Evolutionary conservation across 2,888 invertebrate species (phyloP).

Genomic region (Thumatha senex): DNA sequence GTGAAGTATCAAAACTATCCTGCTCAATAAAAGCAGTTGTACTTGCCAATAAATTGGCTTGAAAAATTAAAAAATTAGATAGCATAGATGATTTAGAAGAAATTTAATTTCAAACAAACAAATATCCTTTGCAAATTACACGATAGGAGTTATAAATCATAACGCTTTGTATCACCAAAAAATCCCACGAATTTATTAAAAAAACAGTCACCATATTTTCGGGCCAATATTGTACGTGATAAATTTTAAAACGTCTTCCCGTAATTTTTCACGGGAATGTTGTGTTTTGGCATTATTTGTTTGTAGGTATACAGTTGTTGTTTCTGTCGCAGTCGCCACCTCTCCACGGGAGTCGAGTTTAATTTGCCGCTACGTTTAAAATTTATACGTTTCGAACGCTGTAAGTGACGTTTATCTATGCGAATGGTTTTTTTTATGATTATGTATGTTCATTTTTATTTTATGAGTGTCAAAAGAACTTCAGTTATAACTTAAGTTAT

Average conservation of each 20-base stretch:
- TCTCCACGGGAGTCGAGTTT: conserved; percentile 57
- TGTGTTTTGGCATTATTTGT: conserved; percentile 55
- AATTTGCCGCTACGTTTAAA: conserved; percentile 65
- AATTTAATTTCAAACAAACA: background rate
- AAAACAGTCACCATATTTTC: conserved; percentile 19
- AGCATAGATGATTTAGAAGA: background rate
- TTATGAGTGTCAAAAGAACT: too few species aligned
- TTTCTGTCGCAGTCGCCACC: conserved; percentile 33
- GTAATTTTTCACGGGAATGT: conserved; percentile 45
- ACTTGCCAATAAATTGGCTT: too few species aligned
- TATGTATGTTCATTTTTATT: background rate
- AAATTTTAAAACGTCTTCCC: conserved; percentile 43
- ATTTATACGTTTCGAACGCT: conserved; percentile 51
- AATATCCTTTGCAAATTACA: background rate
- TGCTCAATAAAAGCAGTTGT: too few species aligned
- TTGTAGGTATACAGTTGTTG: conserved; percentile 52
- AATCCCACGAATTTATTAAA: conserved; percentile 18
- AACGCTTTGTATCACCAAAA: conserved; percentile 11
- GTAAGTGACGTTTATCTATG: conserved; percentile 16
- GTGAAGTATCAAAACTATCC: too few species aligned
- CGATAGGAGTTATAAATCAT: background rate
- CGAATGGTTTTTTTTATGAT: background rate
- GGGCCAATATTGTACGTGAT: conserved; percentile 40
- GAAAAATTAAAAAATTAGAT: too few species aligned
- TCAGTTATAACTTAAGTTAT: too few species aligned